A percentile compares a stretch with the other conserved stretches of the same genome.
phyloP scores from a whole-genome alignment of 2,888 invertebrate genomes.

The Agrotis segetum region DNA sequence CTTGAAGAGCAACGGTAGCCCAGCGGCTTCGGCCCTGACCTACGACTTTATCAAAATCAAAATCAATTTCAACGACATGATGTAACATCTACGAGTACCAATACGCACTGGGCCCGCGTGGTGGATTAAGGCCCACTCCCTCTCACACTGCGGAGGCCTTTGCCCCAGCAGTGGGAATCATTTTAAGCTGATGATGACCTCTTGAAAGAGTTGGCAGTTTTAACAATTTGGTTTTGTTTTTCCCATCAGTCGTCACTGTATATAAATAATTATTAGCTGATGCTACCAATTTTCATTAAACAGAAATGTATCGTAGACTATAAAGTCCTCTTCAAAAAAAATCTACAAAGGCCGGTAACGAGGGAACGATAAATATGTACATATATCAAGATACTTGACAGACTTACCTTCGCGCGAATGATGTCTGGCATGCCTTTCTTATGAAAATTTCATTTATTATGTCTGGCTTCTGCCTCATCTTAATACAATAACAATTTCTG shows the following conservation, averaged over 20 bases:
- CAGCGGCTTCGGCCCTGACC: no score
- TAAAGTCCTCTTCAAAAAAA: conserved; percentile 42
- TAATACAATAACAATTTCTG: conserved; percentile 25
- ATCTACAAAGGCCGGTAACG: conserved; percentile 44
- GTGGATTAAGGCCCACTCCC: no score
- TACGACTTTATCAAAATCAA: no score
- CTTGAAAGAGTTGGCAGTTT: no score
- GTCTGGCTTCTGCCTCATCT: conserved; percentile 10
- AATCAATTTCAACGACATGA: no score
- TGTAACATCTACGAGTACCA: no score
- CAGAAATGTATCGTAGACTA: conserved; percentile 10
- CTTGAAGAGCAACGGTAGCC: no score
- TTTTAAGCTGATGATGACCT: no score
- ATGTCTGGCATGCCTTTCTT: conserved; percentile 37
- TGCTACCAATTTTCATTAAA: background rate
- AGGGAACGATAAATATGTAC: conserved; percentile 54
- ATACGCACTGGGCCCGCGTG: no score
- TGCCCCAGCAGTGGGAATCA: no score
- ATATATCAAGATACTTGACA: conserved; percentile 39
- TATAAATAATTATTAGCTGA: background rate
- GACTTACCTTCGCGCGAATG: conserved; percentile 29
- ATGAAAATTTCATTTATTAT: conserved; percentile 37
- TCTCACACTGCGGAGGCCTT: no score
- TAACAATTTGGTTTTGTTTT: background rate
- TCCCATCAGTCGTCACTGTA: background rate